Conservation (phyloP, 2,797 vertebrate genomes). For the Pygocentrus nattereri region DNA sequence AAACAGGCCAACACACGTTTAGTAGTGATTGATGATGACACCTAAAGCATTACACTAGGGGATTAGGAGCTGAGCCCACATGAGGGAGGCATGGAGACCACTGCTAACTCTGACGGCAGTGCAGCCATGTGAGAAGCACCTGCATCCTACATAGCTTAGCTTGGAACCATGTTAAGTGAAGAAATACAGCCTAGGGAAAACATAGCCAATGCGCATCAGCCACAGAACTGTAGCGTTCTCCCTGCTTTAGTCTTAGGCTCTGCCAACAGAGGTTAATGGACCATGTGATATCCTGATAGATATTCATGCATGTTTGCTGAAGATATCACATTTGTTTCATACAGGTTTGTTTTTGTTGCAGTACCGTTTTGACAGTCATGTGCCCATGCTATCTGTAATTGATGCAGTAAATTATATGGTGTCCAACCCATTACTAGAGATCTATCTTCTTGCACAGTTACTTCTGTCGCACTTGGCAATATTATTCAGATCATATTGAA, state of each 20-base stretch:
- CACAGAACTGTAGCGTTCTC: not conserved
- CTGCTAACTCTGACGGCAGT: slow-evolving; percentile 46
- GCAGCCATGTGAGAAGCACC: slow-evolving; percentile 39
- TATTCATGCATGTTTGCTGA: too few species aligned
- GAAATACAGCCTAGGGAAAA: not conserved
- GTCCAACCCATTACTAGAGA: too few species aligned
- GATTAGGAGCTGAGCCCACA: slow-evolving; percentile 30
- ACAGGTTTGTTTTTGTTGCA: too few species aligned
- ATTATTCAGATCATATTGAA: too few species aligned
- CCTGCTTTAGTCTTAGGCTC: not conserved
- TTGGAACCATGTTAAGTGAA: slow-evolving; percentile 23
- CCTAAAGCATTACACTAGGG: slow-evolving; percentile 25
- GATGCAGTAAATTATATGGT: too few species aligned
- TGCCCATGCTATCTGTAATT: too few species aligned
- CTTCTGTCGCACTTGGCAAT: too few species aligned
- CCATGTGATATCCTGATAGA: too few species aligned
- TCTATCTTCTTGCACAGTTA: too few species aligned
- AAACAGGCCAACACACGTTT: slow-evolving; percentile 43
- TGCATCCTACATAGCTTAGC: slow-evolving; percentile 27
- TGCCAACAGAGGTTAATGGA: not conserved
- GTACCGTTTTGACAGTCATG: too few species aligned
- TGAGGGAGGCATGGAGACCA: slow-evolving; percentile 33
- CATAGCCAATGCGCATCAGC: not conserved
- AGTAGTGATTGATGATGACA: slow-evolving; percentile 53
- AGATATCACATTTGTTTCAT: too few species aligned